Base-by-base conservation (phyloP, 2,888 invertebrate genomes). In the Anodontia alba region DNA sequence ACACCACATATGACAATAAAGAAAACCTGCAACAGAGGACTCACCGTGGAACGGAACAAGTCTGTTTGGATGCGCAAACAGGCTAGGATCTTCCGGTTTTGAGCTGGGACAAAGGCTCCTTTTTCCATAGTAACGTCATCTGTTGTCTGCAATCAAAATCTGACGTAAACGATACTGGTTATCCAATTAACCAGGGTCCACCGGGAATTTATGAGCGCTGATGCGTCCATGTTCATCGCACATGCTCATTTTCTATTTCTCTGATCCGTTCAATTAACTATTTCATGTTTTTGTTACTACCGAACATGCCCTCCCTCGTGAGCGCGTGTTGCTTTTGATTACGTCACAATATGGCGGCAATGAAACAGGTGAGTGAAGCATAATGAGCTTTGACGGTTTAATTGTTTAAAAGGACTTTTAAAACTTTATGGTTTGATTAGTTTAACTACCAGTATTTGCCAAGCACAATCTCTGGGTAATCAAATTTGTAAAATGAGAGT, bases 281-380 rank as follows among this genome's bases (percentile, higher is more conserved):
- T 67, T 67, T 67, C 67, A 36, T 67, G 67, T 67, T 67, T 67
- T 57, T 57, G 57, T 57, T 57, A 57, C 57, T 57, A 57, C 57
- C 57, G 26, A 57, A 57, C 7, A 17, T 23, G 8, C 26, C 23
- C 26, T 57, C 57, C 29, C 57, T 5, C 23, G 57, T 57, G 57
- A 57, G 57, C 57, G 29, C 57, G 29, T 57, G 23, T 57, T n/a
- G 57, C 57, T 8, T 5, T 8, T 10, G 10, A 57, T 57, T 57
- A 29, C 57, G 57, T 57, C 15, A 57, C 57, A 57, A 57, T 57
- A 57, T 57, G 29, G 57, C 57, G 57, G 23, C 57, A 57, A 57
- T 57, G 23, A n/a, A 57, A 57, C 57, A 57, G 57, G 57, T 57
- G 57, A 57, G 26, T 57, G 57, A 29, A 12, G 3, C 29, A 57